These are phyloP conservation scores for Microplitis demolitor DNA, from an alignment of 1,140 invertebrate genomes.

Conservation along the genomic window DNA sequence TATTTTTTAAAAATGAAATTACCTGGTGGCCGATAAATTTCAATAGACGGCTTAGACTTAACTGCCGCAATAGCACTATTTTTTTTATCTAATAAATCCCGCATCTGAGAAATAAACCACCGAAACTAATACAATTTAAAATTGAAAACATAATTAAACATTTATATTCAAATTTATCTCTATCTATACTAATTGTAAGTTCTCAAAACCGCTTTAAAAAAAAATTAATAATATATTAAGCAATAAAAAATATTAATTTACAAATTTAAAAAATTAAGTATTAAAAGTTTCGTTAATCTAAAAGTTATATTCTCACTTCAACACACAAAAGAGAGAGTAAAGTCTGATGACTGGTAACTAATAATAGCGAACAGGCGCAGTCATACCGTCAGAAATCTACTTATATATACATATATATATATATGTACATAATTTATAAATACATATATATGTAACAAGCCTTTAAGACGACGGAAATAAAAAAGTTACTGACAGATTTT, in stretches of 20 bases:
- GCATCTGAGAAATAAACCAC: constrained; percentile 50
- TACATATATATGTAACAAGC: not conserved
- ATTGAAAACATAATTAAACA: constrained; percentile 8
- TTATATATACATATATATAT: not conserved
- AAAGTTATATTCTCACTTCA: constrained; percentile 20
- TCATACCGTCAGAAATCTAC: not conserved
- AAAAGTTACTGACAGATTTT: not conserved
- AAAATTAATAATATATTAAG: not conserved
- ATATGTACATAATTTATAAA: not conserved
- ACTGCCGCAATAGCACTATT: constrained; percentile 47
- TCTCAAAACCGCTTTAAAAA: not conserved
- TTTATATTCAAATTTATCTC: not conserved
- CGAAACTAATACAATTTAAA: not conserved
- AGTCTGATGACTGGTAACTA: constrained; percentile 55
- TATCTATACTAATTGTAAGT: no score
- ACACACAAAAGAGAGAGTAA: constrained; percentile 32
- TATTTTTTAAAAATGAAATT: constrained; percentile 33
- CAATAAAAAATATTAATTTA: not conserved
- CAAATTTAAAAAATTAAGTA: not conserved
- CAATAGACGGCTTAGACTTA: constrained; percentile 76
- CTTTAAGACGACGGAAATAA: constrained; percentile 8
- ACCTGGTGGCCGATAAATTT: constrained; percentile 88
- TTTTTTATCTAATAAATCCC: constrained; percentile 57
- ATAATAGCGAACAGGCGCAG: constrained; percentile 46
- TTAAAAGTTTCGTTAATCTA: constrained; percentile 8